Base-by-base conservation (phyloP, 1,140 invertebrate genomes). In the Pollicipes pollicipes region DNA sequence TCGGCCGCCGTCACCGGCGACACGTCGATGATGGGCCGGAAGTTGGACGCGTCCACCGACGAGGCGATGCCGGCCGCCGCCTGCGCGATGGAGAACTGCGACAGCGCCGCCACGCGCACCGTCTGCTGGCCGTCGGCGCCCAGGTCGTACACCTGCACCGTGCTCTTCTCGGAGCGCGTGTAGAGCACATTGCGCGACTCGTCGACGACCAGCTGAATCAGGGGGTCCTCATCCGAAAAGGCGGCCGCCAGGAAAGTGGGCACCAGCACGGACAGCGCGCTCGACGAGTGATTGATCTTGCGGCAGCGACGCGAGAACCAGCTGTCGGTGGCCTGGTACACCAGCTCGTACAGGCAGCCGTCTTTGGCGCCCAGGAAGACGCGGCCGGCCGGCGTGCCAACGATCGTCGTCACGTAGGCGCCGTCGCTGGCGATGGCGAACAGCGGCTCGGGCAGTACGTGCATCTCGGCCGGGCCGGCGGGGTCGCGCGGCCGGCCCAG, bases 221-320 rank as follows among this genome's bases (percentile, higher is more conserved):
- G 87, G 0, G 91, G 84, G 83, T 98, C 95, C 74, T 91, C 88
- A 79, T 94, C 90, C 77, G 87, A 85, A 66, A 93, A 85, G 31
- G 88, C 87, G 71, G 90, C 86, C 78, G 90, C 89, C 35, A 85
- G 74, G 82, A 98, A 97, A n/a, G 90, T 90, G 21, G 93, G 94
- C 3, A 97, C 85, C 35, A 98, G 81, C 77, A 90, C 94, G 29
- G 94, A 92, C 16, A 97, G 80, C 3, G 88, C 82, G 72, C 90
- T 89, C 68, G 88, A 90, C 0, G 95, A 96, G 78, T 95, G 91
- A 82, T 98, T 98, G 2, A 97, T 85, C 83, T 96, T 97, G 77
- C 89, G 88, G 80, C 93, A 97, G 73, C 94, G 89, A 82, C 93
- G 91, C 28, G 92, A 90, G 80, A 97, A 96, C 95, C 95, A 98